Evolutionary conservation across 35 echinoderm and acorn worm species (phyloP), one percentile per base, ranked within the genome.

Genomic region (Patiria miniata): DNA sequence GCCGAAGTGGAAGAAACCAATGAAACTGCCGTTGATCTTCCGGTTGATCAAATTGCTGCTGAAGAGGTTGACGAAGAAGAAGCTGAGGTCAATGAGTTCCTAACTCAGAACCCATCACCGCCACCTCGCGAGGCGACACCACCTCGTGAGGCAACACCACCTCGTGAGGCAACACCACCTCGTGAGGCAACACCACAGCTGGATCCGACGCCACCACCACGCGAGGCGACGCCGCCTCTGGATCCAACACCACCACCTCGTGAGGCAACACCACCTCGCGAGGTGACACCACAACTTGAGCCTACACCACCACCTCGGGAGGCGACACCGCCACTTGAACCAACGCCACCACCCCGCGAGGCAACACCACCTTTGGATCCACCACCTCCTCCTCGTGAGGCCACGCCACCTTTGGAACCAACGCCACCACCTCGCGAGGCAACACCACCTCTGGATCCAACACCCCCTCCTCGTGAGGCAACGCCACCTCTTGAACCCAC

Each of bases 61-160:
- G 95, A 98, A 73, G 95, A 98, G 47, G 83, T 98, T 3, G 95
- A 98, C 6, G 95, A 98, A 32, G 95, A 98, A 28, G 86, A 86
- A 8, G 29, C 37, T 44, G 61, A 82, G 80, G 30, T 23, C 19
- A 30, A 2, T 2, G 69, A 78, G 30, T 18, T 30, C 26, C 30
- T 30, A 22, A 15, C 16, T 5, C 22, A 78, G 21, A 10, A 34
- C 6, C 9, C 79, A 81, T 26, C 79, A 81, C 40, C 78, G 14
- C 78, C 78, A 30, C 78, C 78, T 8, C 8, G 29, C 5, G 39
- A 79, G 78, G 17, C 78, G 7, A 29, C 78, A 17, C n/a, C n/a
- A n/a, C 32, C 33, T 18, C 19, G 33, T 33, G 78, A 80, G 78
- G 78, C 7, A 2, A 40, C 81, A 83, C 81, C 81, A 83, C 30